Evolutionary conservation across 1,140 invertebrate genomes (phyloP).

Genomic region (Apis cerana): DNA sequence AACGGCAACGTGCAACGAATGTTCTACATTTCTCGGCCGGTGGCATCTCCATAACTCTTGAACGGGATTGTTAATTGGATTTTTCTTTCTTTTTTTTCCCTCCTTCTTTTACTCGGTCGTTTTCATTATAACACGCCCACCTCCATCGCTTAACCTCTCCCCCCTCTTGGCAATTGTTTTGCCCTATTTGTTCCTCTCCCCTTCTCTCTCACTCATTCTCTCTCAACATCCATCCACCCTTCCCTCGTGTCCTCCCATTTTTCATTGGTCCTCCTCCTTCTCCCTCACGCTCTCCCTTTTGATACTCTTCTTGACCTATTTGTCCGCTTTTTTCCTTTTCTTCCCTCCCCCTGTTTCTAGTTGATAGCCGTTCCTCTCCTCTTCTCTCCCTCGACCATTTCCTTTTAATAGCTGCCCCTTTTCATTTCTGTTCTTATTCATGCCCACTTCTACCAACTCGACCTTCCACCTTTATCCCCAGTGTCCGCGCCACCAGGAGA

Average conservation of each 20-base stretch:
- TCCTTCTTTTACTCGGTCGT: not conserved
- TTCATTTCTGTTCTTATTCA: constrained; percentile 14
- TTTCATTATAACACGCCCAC: constrained; percentile 33
- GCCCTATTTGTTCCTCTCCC: constrained; percentile 16
- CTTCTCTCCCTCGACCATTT: not conserved
- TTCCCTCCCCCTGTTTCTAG: not conserved
- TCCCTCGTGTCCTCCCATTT: constrained; percentile 1
- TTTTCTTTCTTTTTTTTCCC: constrained; percentile 54
- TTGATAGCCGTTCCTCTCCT: not conserved
- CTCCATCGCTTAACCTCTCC: not conserved
- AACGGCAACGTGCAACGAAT: constrained; percentile 40
- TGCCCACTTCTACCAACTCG: not conserved
- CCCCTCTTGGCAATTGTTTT: constrained; percentile 23
- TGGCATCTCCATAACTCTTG: constrained; percentile 66
- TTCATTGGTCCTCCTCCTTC: not conserved
- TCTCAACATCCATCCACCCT: not conserved
- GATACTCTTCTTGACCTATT: constrained; percentile 21
- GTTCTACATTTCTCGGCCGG: constrained; percentile 15
- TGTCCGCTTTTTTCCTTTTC: not conserved
- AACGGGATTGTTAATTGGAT: constrained; percentile 72
- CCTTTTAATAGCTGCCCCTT: constrained; percentile 31
- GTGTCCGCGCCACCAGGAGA: not conserved
- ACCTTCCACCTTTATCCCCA: not conserved
- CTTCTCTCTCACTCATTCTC: not conserved
- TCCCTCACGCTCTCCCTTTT: constrained; percentile 1